phyloP scores from a whole-genome alignment of 1,140 invertebrate species.

The Heliconius congener region DNA sequence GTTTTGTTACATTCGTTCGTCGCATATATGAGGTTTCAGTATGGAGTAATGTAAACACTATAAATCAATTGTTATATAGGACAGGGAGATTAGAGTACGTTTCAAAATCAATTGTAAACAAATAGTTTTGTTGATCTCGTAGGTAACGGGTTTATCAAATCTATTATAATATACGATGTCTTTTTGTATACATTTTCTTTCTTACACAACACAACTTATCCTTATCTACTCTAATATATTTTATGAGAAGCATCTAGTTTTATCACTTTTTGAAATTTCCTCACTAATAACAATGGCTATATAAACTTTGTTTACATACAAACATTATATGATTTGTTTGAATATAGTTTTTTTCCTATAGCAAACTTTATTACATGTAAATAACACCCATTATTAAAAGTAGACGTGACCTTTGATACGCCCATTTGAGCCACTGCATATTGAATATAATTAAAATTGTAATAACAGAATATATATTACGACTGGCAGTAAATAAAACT shows the following conservation, averaged over 20 bases:
- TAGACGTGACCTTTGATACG: slow-evolving; percentile 13
- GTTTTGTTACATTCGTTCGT: slow-evolving; percentile 35
- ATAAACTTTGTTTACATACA: background rate
- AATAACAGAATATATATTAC: background rate
- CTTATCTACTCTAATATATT: background rate
- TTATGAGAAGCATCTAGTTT: background rate
- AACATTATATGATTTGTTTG: background rate
- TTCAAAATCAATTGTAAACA: background rate
- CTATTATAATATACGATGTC: background rate
- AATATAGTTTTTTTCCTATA: background rate
- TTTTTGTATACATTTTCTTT: background rate
- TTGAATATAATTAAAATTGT: slow-evolving; percentile 5
- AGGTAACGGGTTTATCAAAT: background rate
- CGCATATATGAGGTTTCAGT: background rate
- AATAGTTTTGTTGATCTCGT: background rate
- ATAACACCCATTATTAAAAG: background rate
- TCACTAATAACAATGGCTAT: background rate
- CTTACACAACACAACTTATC: background rate
- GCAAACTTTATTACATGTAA: background rate
- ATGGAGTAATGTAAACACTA: background rate
- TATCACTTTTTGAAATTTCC: background rate
- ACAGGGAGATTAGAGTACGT: background rate
- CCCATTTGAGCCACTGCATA: background rate
- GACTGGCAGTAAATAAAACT: background rate
- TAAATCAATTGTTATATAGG: background rate